A percentile compares a stretch with the other conserved stretches of the same genome.
phyloP scores from a whole-genome alignment of 2,797 vertebrate species.

The Sebastes vulpes region DNA sequence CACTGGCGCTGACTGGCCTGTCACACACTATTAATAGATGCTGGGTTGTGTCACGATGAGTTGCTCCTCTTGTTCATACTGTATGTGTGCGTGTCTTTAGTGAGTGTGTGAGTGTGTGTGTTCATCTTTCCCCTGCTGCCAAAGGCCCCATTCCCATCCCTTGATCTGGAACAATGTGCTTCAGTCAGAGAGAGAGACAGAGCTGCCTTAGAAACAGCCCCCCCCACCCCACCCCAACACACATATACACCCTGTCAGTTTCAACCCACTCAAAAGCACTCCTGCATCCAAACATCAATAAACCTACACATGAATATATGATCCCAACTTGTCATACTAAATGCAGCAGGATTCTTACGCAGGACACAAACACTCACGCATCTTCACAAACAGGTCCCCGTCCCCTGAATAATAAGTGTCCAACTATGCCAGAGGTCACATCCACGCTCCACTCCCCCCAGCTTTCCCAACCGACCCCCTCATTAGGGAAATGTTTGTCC shows the following conservation, averaged over 20 bases:
- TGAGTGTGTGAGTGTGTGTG: slow-evolving; percentile 45
- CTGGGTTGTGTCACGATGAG: slow-evolving; percentile 90
- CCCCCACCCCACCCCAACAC: slow-evolving; percentile 64
- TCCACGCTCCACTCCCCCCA: slow-evolving; percentile 91
- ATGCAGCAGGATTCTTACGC: neutral
- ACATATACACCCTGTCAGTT: neutral
- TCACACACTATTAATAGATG: slow-evolving; percentile 90
- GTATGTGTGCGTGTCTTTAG: slow-evolving; percentile 29
- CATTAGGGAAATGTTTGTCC: slow-evolving; percentile 96
- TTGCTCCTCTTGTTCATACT: slow-evolving; percentile 73
- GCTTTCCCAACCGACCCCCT: slow-evolving; percentile 89
- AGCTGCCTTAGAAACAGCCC: slow-evolving; percentile 89
- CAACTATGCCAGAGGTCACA: slow-evolving; percentile 92
- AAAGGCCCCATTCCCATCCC: slow-evolving; percentile 93
- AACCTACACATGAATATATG: slow-evolving; percentile 10
- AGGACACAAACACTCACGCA: neutral
- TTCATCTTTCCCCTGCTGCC: slow-evolving; percentile 62
- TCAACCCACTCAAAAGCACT: slow-evolving; percentile 20
- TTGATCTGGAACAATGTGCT: slow-evolving; percentile 92
- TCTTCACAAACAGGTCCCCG: slow-evolving; percentile 46
- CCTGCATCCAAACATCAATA: slow-evolving; percentile 13
- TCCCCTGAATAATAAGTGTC: slow-evolving; percentile 91
- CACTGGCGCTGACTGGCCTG: slow-evolving; percentile 57
- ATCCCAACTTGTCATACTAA: neutral
- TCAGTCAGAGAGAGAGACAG: slow-evolving; percentile 85